phyloP scores from a whole-genome alignment of 1,140 invertebrate genomes.

The Andrena cerasifolii region DNA sequence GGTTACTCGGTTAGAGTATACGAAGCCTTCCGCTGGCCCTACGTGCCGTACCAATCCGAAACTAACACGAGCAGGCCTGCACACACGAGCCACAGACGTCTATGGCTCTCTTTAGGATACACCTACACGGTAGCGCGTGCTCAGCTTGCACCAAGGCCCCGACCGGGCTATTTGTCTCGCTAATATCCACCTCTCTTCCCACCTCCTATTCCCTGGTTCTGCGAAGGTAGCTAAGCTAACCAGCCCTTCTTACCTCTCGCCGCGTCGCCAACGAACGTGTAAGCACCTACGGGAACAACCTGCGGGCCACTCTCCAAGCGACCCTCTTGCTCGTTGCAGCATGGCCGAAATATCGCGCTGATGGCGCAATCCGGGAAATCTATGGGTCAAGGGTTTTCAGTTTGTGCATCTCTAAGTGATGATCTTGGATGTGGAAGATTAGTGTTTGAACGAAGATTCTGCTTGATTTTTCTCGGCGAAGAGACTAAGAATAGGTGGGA shows the following conservation, averaged over 20 bases:
- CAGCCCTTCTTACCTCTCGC: constrained; percentile 20
- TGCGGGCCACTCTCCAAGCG: constrained; percentile 1
- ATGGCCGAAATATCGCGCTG: background rate
- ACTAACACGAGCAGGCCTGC: constrained; percentile 39
- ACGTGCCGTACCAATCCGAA: constrained; percentile 48
- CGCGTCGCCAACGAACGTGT: constrained; percentile 43
- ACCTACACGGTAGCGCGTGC: constrained; percentile 68
- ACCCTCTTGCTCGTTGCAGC: background rate
- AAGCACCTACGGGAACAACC: constrained; percentile 71
- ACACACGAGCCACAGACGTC: background rate
- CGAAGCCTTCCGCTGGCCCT: constrained; percentile 52
- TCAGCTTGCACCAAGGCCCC: constrained; percentile 70
- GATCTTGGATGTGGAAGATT: too few relatives aligned
- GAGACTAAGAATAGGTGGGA: too few relatives aligned
- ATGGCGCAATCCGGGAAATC: background rate
- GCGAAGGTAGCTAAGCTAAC: constrained; percentile 64
- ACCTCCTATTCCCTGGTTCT: constrained; percentile 54
- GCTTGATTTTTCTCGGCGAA: too few relatives aligned
- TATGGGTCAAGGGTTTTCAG: too few relatives aligned
- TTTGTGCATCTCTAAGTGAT: too few relatives aligned
- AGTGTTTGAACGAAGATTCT: too few relatives aligned
- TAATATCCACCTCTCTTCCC: constrained; percentile 69
- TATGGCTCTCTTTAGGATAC: constrained; percentile 22
- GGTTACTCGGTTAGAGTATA: constrained; percentile 63
- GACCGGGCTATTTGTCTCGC: constrained; percentile 76